Evolutionary conservation across 2,113 vertebrate genomes (phyloP), one percentile per base, ranked within the genome.

Genomic region (Triplophysa tibetana): DNA sequence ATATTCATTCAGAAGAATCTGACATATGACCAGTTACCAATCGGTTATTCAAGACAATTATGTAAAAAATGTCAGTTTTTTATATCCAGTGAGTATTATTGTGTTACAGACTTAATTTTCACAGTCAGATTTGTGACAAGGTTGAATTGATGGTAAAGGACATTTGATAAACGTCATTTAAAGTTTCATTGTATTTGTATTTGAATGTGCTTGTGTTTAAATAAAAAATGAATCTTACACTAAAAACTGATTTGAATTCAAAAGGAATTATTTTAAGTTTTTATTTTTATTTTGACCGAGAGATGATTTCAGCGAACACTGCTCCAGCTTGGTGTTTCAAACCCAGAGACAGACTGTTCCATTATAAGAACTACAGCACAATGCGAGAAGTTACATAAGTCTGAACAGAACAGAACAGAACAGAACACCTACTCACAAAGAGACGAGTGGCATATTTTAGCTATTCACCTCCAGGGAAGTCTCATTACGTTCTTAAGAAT

Each of bases 321-420:
- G 56, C 41, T 4, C 61, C 23, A n/a, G 48, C 45, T 17, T 43
- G 19, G 8, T 38, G 26, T 82, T 72, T 77, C 60, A 43, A 62
- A 58, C 38, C 48, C 26, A 65, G 54, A 61, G 75, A 68, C 76
- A 75, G 70, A 60, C 56, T 60, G 41, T 63, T 81, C 64, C 38
- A 48, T 67, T 74, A 72, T 56, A 75, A 62, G n/a, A 67, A 63
- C 63, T 17, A 45, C 24, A 52, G 41, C 67, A 60, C 74, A 64
- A 48, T 77, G 74, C 14, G 45, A 70, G 77, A 29, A 77, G 29
- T 48, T 77, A 58, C 60, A 65, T 70, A 77, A 81, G 80, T 58
- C 54, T 77, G 75, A 77, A 56, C 56, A 38, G 23, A 63, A 65
- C 78, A 68, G 75, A 77, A 56, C 56, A 38, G 23, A 63, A 65